Base-by-base conservation (phyloP, 2,888 invertebrate species). In the Isotomurus palustris region DNA sequence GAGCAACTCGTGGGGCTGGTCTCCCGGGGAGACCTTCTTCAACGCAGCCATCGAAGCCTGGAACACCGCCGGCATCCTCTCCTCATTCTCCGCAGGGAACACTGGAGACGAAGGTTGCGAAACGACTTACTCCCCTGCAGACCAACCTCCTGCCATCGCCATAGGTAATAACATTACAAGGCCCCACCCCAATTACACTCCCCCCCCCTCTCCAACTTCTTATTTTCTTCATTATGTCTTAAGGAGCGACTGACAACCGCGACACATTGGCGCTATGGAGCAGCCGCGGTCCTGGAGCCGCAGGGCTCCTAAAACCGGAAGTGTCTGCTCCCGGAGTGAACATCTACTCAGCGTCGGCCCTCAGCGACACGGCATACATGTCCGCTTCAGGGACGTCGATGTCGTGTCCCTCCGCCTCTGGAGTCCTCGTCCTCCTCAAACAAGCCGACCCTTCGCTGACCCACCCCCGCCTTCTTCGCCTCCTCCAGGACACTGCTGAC, bases 1-100 rank as follows among this genome's bases (percentile, higher is more conserved):
- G 2, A 38, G 35, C 17, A 58, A 58, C 29, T 53, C 53, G 1
- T 58, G 58, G 58, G 58, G 58, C 2, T 32, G 24, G 1, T 12
- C 10, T 12, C 14, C 47, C 25, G 59, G 54, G 1, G 29, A 38
- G 32, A 2, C 28, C 3, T 59, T 53, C 53, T 59, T 54, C 27
- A 54, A 55, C n/a, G 41, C 38, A 3, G 54, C 54, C 1, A 54
- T 59, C 17, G 54, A 54, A 1, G 54, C 51, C 19, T 59, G 59
- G 59, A 50, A 38, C 28, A 51, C 54, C 14, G 59, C 54, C 2
- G 32, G 32, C 6, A 32, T 32, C 32, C 8, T 8, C 8, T 32
- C 32, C 32, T 14, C 14, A 32, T 32, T 32, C 14, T 32, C 32
- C 32, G 14, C 14, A 14, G 32, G 32, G 14, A 32, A 32, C 14